Percentiles rank a stretch among this genome's conserved stretches.
Conservation (phyloP, 2,888 invertebrate genomes). For the Ormia ochracea region DNA sequence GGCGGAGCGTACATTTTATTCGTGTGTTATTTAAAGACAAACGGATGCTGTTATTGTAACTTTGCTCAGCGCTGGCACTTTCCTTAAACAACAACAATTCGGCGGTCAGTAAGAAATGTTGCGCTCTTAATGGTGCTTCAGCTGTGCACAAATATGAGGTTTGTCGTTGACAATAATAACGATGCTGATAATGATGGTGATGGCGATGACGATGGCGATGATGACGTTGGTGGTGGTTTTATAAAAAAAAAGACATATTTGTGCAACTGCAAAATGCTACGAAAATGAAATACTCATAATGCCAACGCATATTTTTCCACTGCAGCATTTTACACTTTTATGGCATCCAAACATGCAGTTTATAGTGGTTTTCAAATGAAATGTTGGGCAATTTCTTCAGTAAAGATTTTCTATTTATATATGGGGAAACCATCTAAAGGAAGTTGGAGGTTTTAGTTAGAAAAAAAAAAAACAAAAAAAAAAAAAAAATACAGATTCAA, state of each 20-base stretch:
- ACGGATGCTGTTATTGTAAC: conserved; percentile 48
- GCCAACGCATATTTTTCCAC: conserved; percentile 43
- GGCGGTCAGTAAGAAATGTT: conserved; percentile 44
- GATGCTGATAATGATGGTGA: not conserved
- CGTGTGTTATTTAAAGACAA: conserved; percentile 15
- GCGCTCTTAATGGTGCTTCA: conserved; percentile 6
- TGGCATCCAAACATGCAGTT: conserved; percentile 55
- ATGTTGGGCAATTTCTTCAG: conserved; percentile 21
- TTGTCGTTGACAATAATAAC: conserved; percentile 14
- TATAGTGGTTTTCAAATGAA: conserved; percentile 34
- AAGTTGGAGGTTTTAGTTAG: conserved; percentile 56
- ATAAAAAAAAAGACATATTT: conserved; percentile 15
- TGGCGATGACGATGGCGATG: conserved; percentile 14
- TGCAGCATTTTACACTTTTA: conserved; percentile 54
- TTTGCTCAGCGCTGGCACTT: conserved; percentile 36
- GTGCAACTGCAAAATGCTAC: conserved; percentile 16
- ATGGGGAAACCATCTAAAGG: conserved; percentile 60
- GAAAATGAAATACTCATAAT: conserved; percentile 41
- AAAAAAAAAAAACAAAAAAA: not conserved
- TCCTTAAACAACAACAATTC: conserved; percentile 56
- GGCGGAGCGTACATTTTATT: not conserved
- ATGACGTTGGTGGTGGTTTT: conserved; percentile 26
- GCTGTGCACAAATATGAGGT: conserved; percentile 7
- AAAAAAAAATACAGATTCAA: not conserved
- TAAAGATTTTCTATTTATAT: conserved; percentile 30